Base-by-base conservation (phyloP, 2,888 invertebrate species). In the Drosophila tripunctata region DNA sequence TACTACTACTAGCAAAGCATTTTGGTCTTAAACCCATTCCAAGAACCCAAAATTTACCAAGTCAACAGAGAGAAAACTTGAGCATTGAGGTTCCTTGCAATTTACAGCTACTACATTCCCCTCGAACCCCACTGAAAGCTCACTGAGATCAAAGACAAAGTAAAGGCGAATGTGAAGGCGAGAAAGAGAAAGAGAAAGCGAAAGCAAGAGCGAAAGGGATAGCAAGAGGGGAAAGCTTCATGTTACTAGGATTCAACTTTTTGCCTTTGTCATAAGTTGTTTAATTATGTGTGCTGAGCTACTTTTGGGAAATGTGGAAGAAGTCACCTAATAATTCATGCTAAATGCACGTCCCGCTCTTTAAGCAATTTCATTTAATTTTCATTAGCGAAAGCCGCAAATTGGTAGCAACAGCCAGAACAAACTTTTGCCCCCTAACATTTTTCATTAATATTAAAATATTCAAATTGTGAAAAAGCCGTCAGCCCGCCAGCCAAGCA, bases 341-440 rank as follows among this genome's bases (percentile, higher is more conserved):
- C 57, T 70, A 74, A 78, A 64, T 61, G 78, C 63, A 57, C 50
- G 69, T 30, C 65, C 51, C 62, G 74, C 79, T 73, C 66, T 82
- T 81, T 79, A 82, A 82, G 82, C 81, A 82, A 79, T 82, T 82
- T 73, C 82, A 81, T 85, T 81, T 81, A 82, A 85, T 81, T 81
- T 81, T 81, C 81, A 81, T 81, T 81, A 83, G 84, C 58, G 56
- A 71, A 69, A 76, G 65, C 77, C 68, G 54, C 77, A 75, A 75
- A 75, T 76, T 75, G 72, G 65, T 72, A 62, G 75, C 74, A 83
- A 77, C 66, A 71, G 74, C 56, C 51, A 27, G 30, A 43, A 57
- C 44, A 70, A 76, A 76, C 66, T 71, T 74, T 58, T 51, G 15
- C 43, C 67, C 61, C 51, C 31, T n/a, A 71, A 74, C 79, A 79